Base-by-base conservation (phyloP, 2,888 invertebrate genomes). In the Melanotus villosus region DNA sequence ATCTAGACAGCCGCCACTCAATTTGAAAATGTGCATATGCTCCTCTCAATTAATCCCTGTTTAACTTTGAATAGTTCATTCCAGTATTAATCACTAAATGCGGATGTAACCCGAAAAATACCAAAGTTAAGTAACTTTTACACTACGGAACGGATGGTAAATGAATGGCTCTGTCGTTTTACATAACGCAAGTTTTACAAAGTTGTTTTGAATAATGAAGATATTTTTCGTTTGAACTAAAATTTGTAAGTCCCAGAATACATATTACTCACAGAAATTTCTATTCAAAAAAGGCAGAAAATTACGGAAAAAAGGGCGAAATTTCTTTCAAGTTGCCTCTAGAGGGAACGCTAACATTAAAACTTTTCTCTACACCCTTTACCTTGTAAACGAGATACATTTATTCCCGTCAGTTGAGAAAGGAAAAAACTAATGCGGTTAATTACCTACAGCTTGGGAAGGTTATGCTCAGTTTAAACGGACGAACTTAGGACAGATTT, bases 11-110 rank as follows among this genome's bases (percentile, higher is more conserved):
- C 38, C 54, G 41, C 52, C 43, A 41, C 43, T 64, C 56, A 32
- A 30, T 64, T 64, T 64, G 56, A 64, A 64, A 64, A 43, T 56
- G 64, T 56, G 64, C 64, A 64, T 43, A 56, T 64, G 64, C 32
- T 30, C 38, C 56, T 56, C 52, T 62, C 50, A 62, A 62, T 62
- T 62, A 62, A 62, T 62, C 23, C 19, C 34, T 38, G 50, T 50
- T 52, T 34, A 26, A 26, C 26, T 26, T 26, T 26, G 14, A 62
- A 62, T 36, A 26, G 23, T 50, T 36, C 47, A 5, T 45, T 59
- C 34, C 32, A 16, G 41, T 59, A 59, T 59, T 59, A 59, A 43
- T 30, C 18, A 30, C 10, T 26, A 45, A 16, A 47, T 32, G 32
- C 59, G 19, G 45, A 57, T 41, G 38, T 41, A 38, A 41, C 38